A percentile compares a stretch with the other conserved stretches of the same genome.
Evolutionary conservation across 2,113 vertebrate species (phyloP).

Genomic region (Laterallus jamaicensis): DNA sequence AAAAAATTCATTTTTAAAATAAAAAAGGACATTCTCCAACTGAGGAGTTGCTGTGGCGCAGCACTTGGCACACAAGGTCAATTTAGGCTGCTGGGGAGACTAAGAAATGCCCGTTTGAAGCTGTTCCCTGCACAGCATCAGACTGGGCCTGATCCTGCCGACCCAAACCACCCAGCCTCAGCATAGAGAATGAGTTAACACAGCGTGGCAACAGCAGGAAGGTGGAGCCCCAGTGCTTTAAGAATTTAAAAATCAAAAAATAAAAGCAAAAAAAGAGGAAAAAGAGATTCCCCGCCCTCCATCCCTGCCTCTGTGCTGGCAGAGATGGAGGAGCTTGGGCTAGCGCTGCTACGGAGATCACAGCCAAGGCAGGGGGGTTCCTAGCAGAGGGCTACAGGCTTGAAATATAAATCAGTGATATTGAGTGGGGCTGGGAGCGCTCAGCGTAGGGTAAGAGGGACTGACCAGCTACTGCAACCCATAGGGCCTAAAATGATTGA

Average conservation of each 20-base stretch:
- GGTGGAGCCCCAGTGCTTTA: not conserved
- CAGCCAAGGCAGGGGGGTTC: not conserved
- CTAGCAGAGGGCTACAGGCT: not conserved
- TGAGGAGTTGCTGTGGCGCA: not conserved
- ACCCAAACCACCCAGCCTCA: not conserved
- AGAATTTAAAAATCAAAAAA: not conserved
- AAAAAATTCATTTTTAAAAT: not conserved
- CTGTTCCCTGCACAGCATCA: not conserved
- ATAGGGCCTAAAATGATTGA: not conserved
- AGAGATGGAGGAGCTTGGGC: not conserved
- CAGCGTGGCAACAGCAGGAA: not conserved
- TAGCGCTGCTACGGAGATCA: fast-evolving
- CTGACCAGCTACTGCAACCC: not conserved
- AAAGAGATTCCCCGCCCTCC: not conserved
- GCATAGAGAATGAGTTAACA: not conserved
- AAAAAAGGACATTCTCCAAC: not conserved
- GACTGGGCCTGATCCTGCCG: not conserved
- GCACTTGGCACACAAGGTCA: not conserved
- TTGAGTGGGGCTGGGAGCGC: fast-evolving
- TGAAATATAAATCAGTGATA: not conserved
- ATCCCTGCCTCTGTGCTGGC: not conserved
- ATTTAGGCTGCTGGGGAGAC: not conserved
- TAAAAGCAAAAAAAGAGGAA: not conserved
- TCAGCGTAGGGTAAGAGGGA: not conserved
- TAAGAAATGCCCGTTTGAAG: not conserved